phyloP scores from a whole-genome alignment of 2,888 invertebrate genomes.

The Cetonia aurata region DNA sequence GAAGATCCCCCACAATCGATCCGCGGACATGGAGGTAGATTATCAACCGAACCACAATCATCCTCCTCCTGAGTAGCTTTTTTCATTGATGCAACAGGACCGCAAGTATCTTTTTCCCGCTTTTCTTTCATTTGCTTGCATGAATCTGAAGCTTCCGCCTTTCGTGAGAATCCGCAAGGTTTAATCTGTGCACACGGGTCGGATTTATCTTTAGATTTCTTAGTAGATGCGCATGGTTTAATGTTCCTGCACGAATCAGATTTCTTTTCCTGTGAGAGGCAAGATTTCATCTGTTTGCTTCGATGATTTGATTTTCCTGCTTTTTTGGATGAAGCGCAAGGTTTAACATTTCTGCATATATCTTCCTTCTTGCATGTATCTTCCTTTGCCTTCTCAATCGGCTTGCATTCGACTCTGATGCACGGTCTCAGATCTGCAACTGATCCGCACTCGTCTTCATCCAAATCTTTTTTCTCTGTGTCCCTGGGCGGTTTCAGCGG shows the following conservation, averaged over 20 bases:
- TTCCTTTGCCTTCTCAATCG: neutral
- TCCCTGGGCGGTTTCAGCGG: no score
- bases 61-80: neutral
- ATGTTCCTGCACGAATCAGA: slow-evolving; percentile 11
- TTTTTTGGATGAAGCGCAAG: slow-evolving; percentile 16
- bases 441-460: no score
- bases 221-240: neutral
- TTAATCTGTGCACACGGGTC: slow-evolving; percentile 15
- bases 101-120: slow-evolving; percentile 11
- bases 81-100: neutral
- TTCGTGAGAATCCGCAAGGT: no score
- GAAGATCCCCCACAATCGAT: neutral
- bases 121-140: neutral
- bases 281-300: slow-evolving; percentile 15
- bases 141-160: neutral
- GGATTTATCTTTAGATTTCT: slow-evolving; percentile 27
- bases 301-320: slow-evolving; percentile 22
- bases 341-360: slow-evolving; percentile 29
- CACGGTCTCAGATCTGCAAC: no score
- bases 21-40: neutral
- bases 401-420: no score
- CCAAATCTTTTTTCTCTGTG: no score
- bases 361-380: slow-evolving; percentile 45
- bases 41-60: neutral
- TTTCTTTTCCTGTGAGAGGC: slow-evolving; percentile 9